Base-by-base conservation (phyloP, 2,888 invertebrate genomes). In the Yponomeuta malinellus region DNA sequence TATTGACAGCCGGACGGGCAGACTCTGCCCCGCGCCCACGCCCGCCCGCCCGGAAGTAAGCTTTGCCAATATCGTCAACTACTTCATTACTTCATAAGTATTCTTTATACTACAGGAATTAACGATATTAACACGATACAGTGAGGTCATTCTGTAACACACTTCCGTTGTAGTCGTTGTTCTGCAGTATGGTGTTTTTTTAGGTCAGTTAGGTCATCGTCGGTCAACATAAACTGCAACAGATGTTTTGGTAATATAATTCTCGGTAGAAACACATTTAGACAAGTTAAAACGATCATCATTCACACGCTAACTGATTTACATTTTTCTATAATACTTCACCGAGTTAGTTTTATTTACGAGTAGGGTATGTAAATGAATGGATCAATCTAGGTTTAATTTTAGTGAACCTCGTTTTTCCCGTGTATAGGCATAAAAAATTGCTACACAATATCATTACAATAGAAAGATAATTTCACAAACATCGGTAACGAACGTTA, bases 241-340 rank as follows among this genome's bases (percentile, higher is more conserved):
- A 79, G 78, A 78, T 80, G 80, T 75, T 75, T 75, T 68, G 71
- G 73, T 76, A 74, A 75, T 76, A 75, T 74, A 78, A 75, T 70
- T 70, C 68, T 63, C 72, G 71, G 31, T 23, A 12, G 8, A 15
- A 15, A 15, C 33, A 63, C 63, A 10, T 37, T 6, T 37, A 63
- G 63, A 70, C 63, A 63, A 33, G n/a, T 70, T 71, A 43, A 71
- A 68, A 69, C 66, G 10, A 64, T 37, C 68, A 71, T 71, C 48
- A 64, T 71, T 71, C 37, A 65, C 70, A 64, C 71, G 43, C 29
- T 37, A 70, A 63, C 65, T 43, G 12, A 31, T n/a, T 48, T 63
- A 63, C 63, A 48, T 63, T 31, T 63, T 31, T 4, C 10, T 15
- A 5, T 33, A 33, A 1, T 63, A 23, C 15, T n/a, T 63, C 23